phyloP scores from a whole-genome alignment of 2,797 vertebrate genomes.

The Gastrophryne carolinensis region DNA sequence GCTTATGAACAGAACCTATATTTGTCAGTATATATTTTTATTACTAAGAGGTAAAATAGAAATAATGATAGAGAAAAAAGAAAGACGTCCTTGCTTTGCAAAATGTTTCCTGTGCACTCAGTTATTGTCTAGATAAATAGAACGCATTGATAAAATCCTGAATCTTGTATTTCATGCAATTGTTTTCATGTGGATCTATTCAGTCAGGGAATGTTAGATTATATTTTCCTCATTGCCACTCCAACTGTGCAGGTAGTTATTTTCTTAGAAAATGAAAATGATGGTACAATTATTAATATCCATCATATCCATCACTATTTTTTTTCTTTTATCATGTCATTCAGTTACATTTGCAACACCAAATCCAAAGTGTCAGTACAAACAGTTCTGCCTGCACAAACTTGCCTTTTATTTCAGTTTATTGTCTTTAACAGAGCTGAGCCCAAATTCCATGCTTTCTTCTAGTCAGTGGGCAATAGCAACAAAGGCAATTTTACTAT shows the following conservation, averaged over 20 bases:
- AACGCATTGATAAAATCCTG: neutral
- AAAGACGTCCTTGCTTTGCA: neutral
- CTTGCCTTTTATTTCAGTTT: neutral
- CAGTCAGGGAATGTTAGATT: neutral
- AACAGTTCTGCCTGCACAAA: neutral
- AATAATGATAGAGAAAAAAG: neutral
- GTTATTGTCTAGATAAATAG: neutral
- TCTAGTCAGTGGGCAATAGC: neutral
- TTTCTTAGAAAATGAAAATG: neutral
- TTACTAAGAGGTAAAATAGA: neutral
- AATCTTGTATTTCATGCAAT: neutral
- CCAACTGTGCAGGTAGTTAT: conserved; percentile 6
- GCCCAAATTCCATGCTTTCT: neutral
- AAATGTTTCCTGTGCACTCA: neutral
- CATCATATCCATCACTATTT: neutral
- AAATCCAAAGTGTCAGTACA: neutral
- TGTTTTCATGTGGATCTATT: neutral
- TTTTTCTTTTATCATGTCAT: neutral
- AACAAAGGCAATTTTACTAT: neutral
- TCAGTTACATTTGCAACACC: neutral
- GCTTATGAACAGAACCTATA: neutral
- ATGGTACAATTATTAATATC: neutral
- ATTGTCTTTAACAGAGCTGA: neutral
- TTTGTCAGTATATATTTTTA: neutral
- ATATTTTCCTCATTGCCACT: neutral